A percentile compares a stretch with the other conserved stretches of the same genome.
Evolutionary conservation across 2,113 vertebrate species (phyloP).

Genomic region (Daphoenositta chrysoptera): DNA sequence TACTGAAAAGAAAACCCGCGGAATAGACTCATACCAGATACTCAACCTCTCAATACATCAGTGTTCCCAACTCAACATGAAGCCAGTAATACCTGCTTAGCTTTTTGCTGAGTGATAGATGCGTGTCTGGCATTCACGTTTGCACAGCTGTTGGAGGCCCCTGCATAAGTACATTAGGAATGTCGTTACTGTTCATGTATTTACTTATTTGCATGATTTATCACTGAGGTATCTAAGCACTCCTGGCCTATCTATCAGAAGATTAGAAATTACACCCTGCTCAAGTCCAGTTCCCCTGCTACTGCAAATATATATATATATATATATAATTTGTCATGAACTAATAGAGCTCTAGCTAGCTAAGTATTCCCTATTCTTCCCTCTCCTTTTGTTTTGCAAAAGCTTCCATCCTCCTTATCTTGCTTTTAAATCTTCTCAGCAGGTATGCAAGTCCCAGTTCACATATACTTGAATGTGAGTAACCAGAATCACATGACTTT

Average conservation of each 20-base stretch:
- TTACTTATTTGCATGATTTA: background rate
- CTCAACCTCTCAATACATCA: background rate
- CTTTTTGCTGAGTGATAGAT: background rate
- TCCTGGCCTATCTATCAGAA: background rate
- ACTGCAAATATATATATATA: background rate
- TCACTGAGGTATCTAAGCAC: background rate
- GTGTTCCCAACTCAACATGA: background rate
- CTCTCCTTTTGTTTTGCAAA: background rate
- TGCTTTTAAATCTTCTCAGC: background rate
- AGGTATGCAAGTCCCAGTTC: background rate
- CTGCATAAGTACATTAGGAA: background rate
- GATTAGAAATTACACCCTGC: background rate
- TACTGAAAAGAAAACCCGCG: background rate
- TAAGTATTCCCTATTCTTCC: background rate
- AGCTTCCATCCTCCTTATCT: background rate
- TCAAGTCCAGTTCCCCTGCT: background rate
- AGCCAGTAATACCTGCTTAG: background rate
- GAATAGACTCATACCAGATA: background rate
- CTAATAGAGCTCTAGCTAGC: background rate
- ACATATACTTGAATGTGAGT: background rate
- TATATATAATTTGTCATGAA: background rate
- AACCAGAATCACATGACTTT: background rate
- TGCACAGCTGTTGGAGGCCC: background rate
- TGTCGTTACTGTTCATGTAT: background rate
- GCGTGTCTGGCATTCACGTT: background rate